phyloP scores from a whole-genome alignment of 2,888 invertebrate species.

The Cabera pusaria region DNA sequence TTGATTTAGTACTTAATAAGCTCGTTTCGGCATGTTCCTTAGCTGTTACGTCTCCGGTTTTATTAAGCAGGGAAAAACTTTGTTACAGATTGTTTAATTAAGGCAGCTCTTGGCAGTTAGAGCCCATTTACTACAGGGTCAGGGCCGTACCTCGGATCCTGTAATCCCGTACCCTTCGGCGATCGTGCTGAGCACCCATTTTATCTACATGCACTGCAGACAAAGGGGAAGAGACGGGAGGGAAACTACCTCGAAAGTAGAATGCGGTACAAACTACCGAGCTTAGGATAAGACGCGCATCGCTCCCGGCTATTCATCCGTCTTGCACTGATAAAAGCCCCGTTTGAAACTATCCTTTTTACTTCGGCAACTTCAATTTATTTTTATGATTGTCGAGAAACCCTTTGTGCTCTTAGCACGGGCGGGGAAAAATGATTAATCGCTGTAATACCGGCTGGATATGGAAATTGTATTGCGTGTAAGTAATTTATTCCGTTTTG shows the following conservation, averaged over 20 bases:
- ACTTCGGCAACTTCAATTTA: conserved; percentile 48
- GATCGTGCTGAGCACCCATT: conserved; percentile 40
- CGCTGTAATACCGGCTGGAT: conserved; percentile 43
- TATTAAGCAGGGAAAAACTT: conserved; percentile 11
- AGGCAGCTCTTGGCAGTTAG: conserved; percentile 22
- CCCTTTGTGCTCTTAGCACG: conserved; percentile 34
- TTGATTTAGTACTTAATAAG: too few relatives aligned
- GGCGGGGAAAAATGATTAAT: conserved; percentile 28
- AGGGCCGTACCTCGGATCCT: conserved; percentile 43
- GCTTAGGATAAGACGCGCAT: conserved; percentile 41
- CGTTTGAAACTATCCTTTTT: conserved; percentile 51
- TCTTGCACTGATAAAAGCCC: conserved; percentile 54
- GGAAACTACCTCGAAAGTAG: conserved; percentile 25
- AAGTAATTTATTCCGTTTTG: conserved; percentile 57
- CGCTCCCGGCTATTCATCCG: conserved; percentile 51
- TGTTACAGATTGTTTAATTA: conserved; percentile 34
- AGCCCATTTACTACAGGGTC: conserved; percentile 38
- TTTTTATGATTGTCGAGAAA: conserved; percentile 43
- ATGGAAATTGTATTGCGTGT: conserved; percentile 42
- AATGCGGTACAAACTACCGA: conserved; percentile 14
- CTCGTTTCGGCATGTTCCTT: neutral
- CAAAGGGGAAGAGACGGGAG: conserved; percentile 25
- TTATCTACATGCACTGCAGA: conserved; percentile 39
- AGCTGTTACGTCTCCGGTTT: conserved; percentile 6
- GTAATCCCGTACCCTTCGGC: conserved; percentile 40